Evolutionary conservation across 2,113 vertebrate species (phyloP), one percentile per base, ranked within the genome.

Genomic region (rat (Rattus norvegicus)): DNA sequence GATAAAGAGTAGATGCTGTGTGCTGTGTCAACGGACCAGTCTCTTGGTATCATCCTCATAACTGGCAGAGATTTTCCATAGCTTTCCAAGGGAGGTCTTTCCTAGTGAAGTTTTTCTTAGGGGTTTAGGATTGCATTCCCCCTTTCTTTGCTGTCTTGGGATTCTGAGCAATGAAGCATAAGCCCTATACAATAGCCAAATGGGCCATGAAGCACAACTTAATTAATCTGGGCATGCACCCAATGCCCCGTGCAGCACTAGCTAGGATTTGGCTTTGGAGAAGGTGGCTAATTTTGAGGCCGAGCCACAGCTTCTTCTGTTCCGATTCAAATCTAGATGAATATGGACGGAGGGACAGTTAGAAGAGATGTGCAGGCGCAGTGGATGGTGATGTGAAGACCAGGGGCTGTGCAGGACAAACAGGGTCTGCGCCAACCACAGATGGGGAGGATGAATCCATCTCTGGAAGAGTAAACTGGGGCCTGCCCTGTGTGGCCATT

Each of bases 141-240:
- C 70, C 52, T 30, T 65, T 56, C 26, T 65, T 54, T 6, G 2
- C 43, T 36, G 56, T 43, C 54, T 49, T 1, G 13, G 75, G 88
- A 81, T 85, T 72, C 95, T 87, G 94, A 91, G 88, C 95, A 95
- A 16, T 77, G 96, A 95, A 95, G 91, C 88, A 8, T 96, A 63
- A 95, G 20, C 72, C 86, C 76, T 88, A 83, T 17, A 93, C 90
- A 96, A 88, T 92, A 81, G 92, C 90, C 92, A 92, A 95, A 96
- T 69, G 76, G 75, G 33, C 92, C 92, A 88, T 87, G 96, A 96
- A 92, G 88, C 87, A 93, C 94, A 72, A 76, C 79, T 97, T 96
- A 94, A 97, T 96, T 92, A 95, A 83, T 95, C 91, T 84, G 96
- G 96, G 97, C 89, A 61, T 0, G 0, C 63, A 76, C 93, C 87